A percentile compares a stretch with the other conserved stretches of the same genome.
Evolutionary conservation across 2,888 invertebrate genomes (phyloP).

Genomic region (Chrysolina americana): DNA sequence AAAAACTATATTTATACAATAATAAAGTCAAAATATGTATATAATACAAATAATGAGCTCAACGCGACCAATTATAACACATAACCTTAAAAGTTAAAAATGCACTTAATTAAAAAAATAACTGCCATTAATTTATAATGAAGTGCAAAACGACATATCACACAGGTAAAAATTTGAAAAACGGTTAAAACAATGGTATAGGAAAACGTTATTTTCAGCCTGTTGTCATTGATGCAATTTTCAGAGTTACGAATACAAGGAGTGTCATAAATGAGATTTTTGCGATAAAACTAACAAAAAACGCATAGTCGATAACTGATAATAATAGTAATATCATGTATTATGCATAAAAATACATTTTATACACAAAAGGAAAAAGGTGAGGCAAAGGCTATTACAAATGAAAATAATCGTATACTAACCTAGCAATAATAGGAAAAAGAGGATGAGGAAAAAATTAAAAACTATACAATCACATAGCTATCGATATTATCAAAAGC

Average conservation of each 20-base stretch:
- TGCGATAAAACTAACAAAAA: too few species aligned
- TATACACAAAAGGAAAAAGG: too few species aligned
- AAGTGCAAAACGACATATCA: constrained; percentile 48
- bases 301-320: too few species aligned
- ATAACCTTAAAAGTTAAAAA: constrained; percentile 41
- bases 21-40: constrained; percentile 55
- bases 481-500: too few species aligned
- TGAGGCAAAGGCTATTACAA: too few species aligned
- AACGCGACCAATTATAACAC: constrained; percentile 45
- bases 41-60: constrained; percentile 53
- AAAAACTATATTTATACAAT: constrained; percentile 65
- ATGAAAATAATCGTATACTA: too few species aligned
- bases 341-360: too few species aligned
- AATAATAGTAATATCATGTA: too few species aligned
- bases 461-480: too few species aligned
- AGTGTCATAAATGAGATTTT: too few species aligned
- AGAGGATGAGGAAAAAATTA: too few species aligned
- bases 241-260: neutral
- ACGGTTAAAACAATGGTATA: constrained; percentile 42
- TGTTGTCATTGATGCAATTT: constrained; percentile 19
- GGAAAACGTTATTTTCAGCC: constrained; percentile 25
- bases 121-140: constrained; percentile 42
- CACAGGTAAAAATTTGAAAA: constrained; percentile 46
- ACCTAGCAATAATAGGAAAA: too few species aligned
- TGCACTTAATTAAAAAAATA: constrained; percentile 45